phyloP scores from a whole-genome alignment of 2,888 invertebrate species.

The Eurytoma californica region DNA sequence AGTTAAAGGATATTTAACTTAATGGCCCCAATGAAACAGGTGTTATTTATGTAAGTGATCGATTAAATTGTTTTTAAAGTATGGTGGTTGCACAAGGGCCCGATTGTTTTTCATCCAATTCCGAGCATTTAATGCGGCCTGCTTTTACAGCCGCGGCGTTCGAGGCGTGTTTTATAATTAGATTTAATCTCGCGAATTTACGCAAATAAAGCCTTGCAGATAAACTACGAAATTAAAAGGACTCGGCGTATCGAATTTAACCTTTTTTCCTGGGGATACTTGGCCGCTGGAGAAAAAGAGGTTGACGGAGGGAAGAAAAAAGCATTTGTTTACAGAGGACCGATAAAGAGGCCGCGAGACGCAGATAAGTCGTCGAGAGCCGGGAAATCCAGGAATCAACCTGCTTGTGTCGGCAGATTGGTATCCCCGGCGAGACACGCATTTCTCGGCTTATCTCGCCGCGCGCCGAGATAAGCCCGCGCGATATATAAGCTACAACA shows the following conservation, averaged over 20 bases:
- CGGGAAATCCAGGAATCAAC: constrained; percentile 58
- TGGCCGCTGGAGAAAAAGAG: not conserved
- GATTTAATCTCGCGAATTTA: too few species aligned
- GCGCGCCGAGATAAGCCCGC: constrained; percentile 9
- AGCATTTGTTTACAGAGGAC: constrained; percentile 24
- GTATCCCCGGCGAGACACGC: constrained; percentile 57
- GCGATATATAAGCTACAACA: constrained; percentile 1
- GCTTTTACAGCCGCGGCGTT: too few species aligned
- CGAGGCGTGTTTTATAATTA: too few species aligned
- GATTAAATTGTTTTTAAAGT: constrained; percentile 36
- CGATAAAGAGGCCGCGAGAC: not conserved
- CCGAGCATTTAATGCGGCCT: too few species aligned
- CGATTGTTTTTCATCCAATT: too few species aligned
- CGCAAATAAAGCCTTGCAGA: too few species aligned
- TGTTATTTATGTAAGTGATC: constrained; percentile 44
- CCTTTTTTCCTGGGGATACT: too few species aligned
- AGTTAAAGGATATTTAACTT: constrained; percentile 23
- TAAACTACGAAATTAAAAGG: too few species aligned
- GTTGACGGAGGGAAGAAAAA: not conserved
- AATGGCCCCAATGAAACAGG: constrained; percentile 31
- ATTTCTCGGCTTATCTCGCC: constrained; percentile 62
- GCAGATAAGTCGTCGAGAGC: not conserved
- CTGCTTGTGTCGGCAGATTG: constrained; percentile 62
- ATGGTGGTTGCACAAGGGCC: too few species aligned
- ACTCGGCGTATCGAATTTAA: too few species aligned